Percentiles rank a stretch among this genome's conserved stretches.
These are phyloP conservation scores for Channa striata DNA, from an alignment of 2,797 vertebrate genomes.

Conservation along the genomic window DNA sequence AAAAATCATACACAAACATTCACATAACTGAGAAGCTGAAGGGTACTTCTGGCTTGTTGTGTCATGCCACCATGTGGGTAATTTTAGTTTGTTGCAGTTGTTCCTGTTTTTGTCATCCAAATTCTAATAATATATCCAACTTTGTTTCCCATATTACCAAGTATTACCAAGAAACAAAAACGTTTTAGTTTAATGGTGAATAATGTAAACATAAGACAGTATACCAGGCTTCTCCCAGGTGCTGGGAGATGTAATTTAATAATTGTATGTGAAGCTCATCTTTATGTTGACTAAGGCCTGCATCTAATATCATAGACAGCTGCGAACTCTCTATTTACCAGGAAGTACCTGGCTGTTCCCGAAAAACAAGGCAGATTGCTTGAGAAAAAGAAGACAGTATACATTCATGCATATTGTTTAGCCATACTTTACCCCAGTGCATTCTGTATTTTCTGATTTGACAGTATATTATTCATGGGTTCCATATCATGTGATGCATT, in stretches of 20 bases:
- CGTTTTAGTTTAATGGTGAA: not conserved
- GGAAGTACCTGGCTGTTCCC: constrained; percentile 8
- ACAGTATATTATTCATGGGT: not conserved
- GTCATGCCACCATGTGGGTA: not conserved
- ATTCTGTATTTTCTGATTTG: constrained; percentile 23
- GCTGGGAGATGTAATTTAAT: too few relatives aligned
- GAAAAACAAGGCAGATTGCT: not conserved
- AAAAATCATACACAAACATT: not conserved
- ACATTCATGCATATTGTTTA: constrained; percentile 51
- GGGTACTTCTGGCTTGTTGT: not conserved
- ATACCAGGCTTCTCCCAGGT: too few relatives aligned
- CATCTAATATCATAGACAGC: not conserved
- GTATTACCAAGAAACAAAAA: not conserved
- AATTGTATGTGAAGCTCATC: not conserved
- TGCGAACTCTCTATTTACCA: not conserved
- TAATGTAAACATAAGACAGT: too few relatives aligned
- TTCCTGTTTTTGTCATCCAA: not conserved
- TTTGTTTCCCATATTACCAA: not conserved
- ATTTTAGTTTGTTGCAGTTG: not conserved
- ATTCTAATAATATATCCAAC: too few relatives aligned
- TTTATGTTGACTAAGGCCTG: not conserved
- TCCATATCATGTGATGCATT: constrained; percentile 26
- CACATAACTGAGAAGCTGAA: not conserved
- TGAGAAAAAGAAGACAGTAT: constrained; percentile 1
- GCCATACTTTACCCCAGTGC: constrained; percentile 14